Evolutionary conservation across 2,113 vertebrate genomes (phyloP).

Genomic region (Anguilla japonica): DNA sequence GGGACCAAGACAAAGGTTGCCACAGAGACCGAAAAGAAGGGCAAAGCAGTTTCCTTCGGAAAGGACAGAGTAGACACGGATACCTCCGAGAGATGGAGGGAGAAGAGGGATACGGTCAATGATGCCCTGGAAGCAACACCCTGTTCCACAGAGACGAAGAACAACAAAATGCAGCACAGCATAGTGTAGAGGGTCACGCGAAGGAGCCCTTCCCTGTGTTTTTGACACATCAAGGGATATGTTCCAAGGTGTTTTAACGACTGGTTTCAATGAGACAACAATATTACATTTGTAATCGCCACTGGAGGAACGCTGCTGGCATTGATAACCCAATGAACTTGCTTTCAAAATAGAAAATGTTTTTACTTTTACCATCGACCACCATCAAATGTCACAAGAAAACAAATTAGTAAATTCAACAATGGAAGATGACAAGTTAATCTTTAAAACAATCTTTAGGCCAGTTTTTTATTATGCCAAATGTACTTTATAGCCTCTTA

Average conservation of each 20-base stretch:
- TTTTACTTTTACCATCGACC: background rate
- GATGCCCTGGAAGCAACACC: slow-evolving; percentile 1
- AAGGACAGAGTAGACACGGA: slow-evolving; percentile 27
- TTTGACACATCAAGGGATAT: background rate
- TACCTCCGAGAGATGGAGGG: slow-evolving; percentile 3
- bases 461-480: too few species aligned
- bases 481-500: too few species aligned
- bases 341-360: background rate
- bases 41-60: slow-evolving; percentile 40
- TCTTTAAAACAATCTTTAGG: too few species aligned
- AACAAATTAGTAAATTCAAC: too few species aligned
- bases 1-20: slow-evolving; percentile 31
- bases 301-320: too few species aligned
- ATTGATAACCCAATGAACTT: background rate
- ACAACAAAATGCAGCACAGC: slow-evolving; percentile 39
- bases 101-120: slow-evolving; percentile 1
- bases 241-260: too few species aligned
- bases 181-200: slow-evolving; percentile 34
- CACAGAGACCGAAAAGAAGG: slow-evolving; percentile 31
- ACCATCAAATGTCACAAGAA: too few species aligned
- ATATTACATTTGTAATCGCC: background rate
- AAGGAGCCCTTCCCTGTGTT: background rate
- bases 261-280: background rate
- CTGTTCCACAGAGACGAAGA: background rate
- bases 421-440: too few species aligned